Base-by-base conservation (phyloP, 2,888 invertebrate genomes). In the Serrognathus titanus region DNA sequence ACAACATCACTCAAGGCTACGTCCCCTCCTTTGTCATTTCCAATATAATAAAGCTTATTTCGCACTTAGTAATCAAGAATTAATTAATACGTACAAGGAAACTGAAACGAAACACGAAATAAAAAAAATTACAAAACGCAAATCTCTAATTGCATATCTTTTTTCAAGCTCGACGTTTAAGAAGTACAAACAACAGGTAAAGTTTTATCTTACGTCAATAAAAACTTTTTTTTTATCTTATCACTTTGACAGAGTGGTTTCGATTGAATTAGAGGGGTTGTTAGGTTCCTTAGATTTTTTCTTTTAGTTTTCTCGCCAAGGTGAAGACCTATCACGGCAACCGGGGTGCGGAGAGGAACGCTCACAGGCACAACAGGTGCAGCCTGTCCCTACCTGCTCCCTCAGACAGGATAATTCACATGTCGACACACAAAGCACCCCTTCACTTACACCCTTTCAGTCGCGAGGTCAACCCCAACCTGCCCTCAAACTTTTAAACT, bases 361-460 rank as follows among this genome's bases (percentile, higher is more conserved):
- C 46, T 56, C 47, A 41, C n/a, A 68, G 67, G 68, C 66, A 72
- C 74, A 75, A 75, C 74, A 75, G 74, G 75, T 75, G 75, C 69
- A 71, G 62, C 58, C 51, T 64, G 61, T 53, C 67, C 69, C 70
- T 72, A 73, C 71, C 72, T 73, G 72, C 68, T 66, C 53, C 63
- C 62, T 62, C 65, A 69, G 71, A 69, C 69, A 65, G 69, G 69
- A 72, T 73, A 73, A 71, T 73, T 73, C 72, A 74, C 71, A 71
- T 72, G 71, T 71, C 69, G 71, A 68, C 69, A 70, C 66, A 69
- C 60, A 66, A 66, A 66, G 65, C 67, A 68, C 64, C 70, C 69
- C 66, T 69, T 63, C 57, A 54, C 57, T 62, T 66, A 62, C 65
- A 66, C 67, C 66, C 68, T 63, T 58, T 55, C 62, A 67, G 66